Evolutionary conservation across 2,888 invertebrate genomes (phyloP).

Genomic region (Chromoteleia sp.): DNA sequence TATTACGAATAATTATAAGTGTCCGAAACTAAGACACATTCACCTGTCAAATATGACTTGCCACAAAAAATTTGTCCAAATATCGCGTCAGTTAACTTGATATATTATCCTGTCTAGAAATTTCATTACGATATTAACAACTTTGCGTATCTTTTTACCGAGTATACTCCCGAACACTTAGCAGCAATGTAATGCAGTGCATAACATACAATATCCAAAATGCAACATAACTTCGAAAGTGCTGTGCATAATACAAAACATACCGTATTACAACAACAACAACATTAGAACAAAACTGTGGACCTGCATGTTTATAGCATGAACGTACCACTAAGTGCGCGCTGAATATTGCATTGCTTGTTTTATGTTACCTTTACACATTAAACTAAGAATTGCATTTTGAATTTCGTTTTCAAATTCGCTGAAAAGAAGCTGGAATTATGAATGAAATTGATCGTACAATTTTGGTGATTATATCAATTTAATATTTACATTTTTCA

Average conservation of each 20-base stretch:
- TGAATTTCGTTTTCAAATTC: neutral
- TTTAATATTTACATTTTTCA: too few species aligned
- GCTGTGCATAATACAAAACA: slow-evolving; percentile 18
- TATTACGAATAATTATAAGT: too few species aligned
- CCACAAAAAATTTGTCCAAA: too few species aligned
- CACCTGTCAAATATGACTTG: too few species aligned
- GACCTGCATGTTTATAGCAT: slow-evolving; percentile 1
- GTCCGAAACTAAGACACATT: too few species aligned
- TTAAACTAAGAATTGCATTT: neutral
- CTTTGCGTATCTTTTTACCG: neutral
- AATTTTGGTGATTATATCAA: too few species aligned
- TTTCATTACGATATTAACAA: slow-evolving; percentile 5
- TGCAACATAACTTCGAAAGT: slow-evolving; percentile 12
- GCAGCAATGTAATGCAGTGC: neutral
- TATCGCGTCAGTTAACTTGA: too few species aligned
- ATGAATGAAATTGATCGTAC: too few species aligned
- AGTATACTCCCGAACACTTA: slow-evolving; percentile 2
- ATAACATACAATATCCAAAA: slow-evolving; percentile 10
- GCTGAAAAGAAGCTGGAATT: neutral
- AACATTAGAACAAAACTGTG: slow-evolving; percentile 1
- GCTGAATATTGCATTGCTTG: slow-evolving; percentile 3
- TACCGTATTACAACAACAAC: slow-evolving; percentile 7
- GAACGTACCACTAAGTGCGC: neutral
- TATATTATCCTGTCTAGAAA: neutral
- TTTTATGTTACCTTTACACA: neutral